Evolutionary conservation across 2,888 invertebrate genomes (phyloP), one percentile per base, ranked within the genome.

Genomic region (Drosophila acutilabella): DNA sequence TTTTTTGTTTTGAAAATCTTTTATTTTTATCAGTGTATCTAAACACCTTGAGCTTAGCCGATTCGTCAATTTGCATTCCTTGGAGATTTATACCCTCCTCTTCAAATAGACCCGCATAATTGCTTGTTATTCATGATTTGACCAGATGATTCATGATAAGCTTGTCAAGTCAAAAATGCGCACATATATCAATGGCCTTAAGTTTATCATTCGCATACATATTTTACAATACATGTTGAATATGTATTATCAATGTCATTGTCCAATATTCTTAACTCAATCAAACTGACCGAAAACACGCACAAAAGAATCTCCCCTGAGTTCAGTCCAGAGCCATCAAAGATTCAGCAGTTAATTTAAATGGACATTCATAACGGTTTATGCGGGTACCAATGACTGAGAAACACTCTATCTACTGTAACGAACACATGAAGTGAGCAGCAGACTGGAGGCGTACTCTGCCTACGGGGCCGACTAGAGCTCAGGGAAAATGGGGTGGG

Each of bases 121-220:
- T 82, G 81, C 58, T 78, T 83, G 84, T 71, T 81, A 87, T 82
- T 81, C 87, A 87, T 82, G 82, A 81, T 75, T 75, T 86, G 68
- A 41, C 62, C 74, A 62, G 68, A 76, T 78, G 76, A 76, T 76
- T 76, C 75, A 76, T 76, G 75, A 78, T 76, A 76, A 65, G 73
- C 78, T 59, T 78, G 75, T 72, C 68, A 72, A 60, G 20, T 45
- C 44, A 41, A 59, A 61, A 41, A 11, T 36, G 13, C 40, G 54
- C 61, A 56, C 53, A 75, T 52, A 74, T 64, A 54, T 68, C 51
- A 44, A 64, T 44, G 48, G 26, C 36, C 47, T 16, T 16, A n/a
- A 38, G 13, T 36, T n/a, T n/a, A n/a, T 40, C 20, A 33, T 26
- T 41, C 18, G 6, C 38, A 10, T 14, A 18, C 8, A 23, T 44